Percentiles rank a stretch among this genome's conserved stretches.
phyloP scores from a whole-genome alignment of 2,113 vertebrate species.

The Silurus glanis region DNA sequence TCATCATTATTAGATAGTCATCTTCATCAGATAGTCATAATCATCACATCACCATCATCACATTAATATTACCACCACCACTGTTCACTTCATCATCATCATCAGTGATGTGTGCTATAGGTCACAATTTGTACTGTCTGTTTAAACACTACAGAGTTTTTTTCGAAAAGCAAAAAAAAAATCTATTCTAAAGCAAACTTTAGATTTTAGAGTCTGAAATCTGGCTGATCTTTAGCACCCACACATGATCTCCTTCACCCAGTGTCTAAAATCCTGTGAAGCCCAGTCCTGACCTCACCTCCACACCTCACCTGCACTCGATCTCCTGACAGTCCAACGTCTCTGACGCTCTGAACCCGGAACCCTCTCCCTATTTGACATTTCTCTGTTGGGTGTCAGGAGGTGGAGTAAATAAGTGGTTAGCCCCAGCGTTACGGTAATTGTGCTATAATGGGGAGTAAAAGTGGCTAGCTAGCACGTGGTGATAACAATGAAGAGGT shows the following conservation, averaged over 20 bases:
- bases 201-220: not conserved
- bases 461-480: slow-evolving; percentile 20
- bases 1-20: too few species aligned
- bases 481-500: slow-evolving; percentile 11
- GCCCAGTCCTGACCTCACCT: not conserved
- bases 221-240: too few species aligned
- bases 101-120: not conserved
- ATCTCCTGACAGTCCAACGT: not conserved
- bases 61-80: too few species aligned
- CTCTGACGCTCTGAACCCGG: not conserved
- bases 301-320: not conserved
- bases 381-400: not conserved
- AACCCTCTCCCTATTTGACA: not conserved
- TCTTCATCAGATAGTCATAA: too few species aligned
- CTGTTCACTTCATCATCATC: not conserved
- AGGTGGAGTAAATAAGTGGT: slow-evolving; percentile 29
- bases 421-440: slow-evolving; percentile 12
- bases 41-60: too few species aligned
- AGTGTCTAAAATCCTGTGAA: not conserved
- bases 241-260: not conserved
- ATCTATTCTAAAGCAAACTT: not conserved
- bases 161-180: not conserved
- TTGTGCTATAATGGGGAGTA: not conserved
- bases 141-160: not conserved
- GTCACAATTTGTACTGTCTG: too few species aligned